Percentiles rank a stretch among this genome's conserved stretches.
phyloP scores from a whole-genome alignment of 2,888 invertebrate species.

The Tipula helvola region DNA sequence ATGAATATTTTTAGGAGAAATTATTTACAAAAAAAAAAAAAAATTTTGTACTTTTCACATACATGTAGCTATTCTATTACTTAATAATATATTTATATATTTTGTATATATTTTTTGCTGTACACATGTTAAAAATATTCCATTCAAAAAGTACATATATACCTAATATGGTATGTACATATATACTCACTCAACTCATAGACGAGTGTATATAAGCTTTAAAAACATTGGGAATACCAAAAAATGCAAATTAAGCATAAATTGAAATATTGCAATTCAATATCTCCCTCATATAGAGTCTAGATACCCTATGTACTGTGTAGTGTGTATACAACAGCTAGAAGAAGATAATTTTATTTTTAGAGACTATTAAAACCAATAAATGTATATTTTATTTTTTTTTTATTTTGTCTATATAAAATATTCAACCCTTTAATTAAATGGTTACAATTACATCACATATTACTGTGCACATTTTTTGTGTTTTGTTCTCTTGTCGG shows the following conservation, averaged over 20 bases:
- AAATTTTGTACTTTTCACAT: not conserved
- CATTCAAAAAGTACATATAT: not conserved
- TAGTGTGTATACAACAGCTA: not conserved
- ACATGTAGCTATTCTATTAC: not conserved
- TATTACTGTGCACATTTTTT: not conserved
- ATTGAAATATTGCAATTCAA: not conserved
- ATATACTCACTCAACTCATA: not conserved
- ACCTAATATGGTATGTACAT: not conserved
- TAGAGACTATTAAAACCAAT: constrained; percentile 4
- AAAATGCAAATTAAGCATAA: constrained; percentile 4
- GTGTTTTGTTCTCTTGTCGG: not conserved
- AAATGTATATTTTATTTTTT: not conserved
- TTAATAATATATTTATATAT: not conserved
- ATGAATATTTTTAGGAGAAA: not conserved
- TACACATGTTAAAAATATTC: not conserved
- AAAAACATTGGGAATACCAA: not conserved
- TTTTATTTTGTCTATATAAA: not conserved
- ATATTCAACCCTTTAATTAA: constrained; percentile 4
- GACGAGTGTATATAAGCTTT: not conserved
- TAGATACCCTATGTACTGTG: not conserved
- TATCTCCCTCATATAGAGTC: not conserved
- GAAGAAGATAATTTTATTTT: not conserved
- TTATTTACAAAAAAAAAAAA: not conserved
- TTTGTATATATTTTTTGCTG: not conserved
- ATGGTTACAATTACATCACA: constrained; percentile 4